Base-by-base conservation (phyloP, 2,888 invertebrate genomes). In the Pseudeuparius sepicola region DNA sequence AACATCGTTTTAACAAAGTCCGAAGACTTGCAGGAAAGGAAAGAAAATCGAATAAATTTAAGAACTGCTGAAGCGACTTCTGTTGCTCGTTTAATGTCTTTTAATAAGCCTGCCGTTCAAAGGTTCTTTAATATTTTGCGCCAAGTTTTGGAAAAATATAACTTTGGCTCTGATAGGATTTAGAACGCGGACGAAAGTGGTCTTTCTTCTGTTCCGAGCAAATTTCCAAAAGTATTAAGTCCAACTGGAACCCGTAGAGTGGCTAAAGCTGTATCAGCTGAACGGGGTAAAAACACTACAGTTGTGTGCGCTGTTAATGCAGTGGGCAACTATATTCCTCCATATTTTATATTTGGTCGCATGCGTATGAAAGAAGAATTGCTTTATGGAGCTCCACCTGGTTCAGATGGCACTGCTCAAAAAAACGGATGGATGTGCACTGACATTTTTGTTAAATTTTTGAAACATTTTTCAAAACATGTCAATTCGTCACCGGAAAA, bases 391-490 rank as follows among this genome's bases (percentile, higher is more conserved):
- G 14, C 28, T 16, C 28, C 28, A 13, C n/a, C 17, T 3, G 28
- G 28, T 14, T 28, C 2, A 14, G 11, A 15, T 13, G 6, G 28
- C 17, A 16, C 10, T 28, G 7, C 14, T 17, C 28, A 28, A 6
- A 28, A 28, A 28, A 28, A 28, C 14, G 28, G 28, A 28, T 28
- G 28, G 28, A 14, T 28, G 28, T 15, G 17, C 14, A 13, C 28
- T 7, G 28, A 28, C 9, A 14, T 14, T 16, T 28, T 28, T 28
- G n/a, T 14, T 28, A n/a, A 14, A 28, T 28, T 16, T 17, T 17
- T 28, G 17, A 15, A 28, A 28, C 14, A 28, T 17, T 28, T 28
- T 14, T n/a, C 15, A 5, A 14, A 13, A 14, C 10, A 13, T 7
- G 28, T 28, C 10, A 28, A 28, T 16, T 28, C 16, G 16, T 16